phyloP scores from a whole-genome alignment of 2,113 vertebrate genomes.

The Telmatochromis sp. region DNA sequence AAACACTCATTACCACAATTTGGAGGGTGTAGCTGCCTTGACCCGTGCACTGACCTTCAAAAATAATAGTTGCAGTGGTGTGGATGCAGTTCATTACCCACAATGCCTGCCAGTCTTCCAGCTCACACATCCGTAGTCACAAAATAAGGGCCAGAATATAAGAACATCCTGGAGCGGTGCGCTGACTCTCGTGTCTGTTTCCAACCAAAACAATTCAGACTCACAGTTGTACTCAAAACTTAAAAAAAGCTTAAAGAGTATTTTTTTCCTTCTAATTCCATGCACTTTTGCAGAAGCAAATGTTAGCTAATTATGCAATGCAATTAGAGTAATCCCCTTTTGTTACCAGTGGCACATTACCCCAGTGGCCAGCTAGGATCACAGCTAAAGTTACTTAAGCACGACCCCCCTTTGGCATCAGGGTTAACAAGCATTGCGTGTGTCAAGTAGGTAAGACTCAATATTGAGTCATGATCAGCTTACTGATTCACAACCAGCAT shows the following conservation, averaged over 20 bases:
- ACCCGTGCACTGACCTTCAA: conserved; percentile 50
- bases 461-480: conserved; percentile 26
- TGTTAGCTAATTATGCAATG: not conserved
- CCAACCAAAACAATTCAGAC: not conserved
- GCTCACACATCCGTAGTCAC: conserved; percentile 15
- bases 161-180: not conserved
- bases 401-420: not conserved
- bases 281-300: not conserved
- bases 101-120: conserved; percentile 21
- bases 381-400: not conserved
- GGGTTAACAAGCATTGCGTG: conserved; percentile 32
- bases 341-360: not conserved
- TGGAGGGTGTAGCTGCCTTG: conserved; percentile 13
- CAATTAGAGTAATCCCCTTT: not conserved
- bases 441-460: not conserved
- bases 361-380: not conserved
- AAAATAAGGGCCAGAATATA: conserved; percentile 22
- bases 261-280: not conserved
- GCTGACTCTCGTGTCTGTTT: not conserved
- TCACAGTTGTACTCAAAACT: not conserved
- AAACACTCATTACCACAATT: conserved; percentile 30
- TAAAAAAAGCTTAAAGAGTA: not conserved
- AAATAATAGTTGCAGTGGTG: conserved; percentile 13
- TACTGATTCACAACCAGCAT: not conserved
- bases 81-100: conserved; percentile 46